Base-by-base conservation (phyloP, 2,113 vertebrate genomes). In the Salvelinus alpinus region DNA sequence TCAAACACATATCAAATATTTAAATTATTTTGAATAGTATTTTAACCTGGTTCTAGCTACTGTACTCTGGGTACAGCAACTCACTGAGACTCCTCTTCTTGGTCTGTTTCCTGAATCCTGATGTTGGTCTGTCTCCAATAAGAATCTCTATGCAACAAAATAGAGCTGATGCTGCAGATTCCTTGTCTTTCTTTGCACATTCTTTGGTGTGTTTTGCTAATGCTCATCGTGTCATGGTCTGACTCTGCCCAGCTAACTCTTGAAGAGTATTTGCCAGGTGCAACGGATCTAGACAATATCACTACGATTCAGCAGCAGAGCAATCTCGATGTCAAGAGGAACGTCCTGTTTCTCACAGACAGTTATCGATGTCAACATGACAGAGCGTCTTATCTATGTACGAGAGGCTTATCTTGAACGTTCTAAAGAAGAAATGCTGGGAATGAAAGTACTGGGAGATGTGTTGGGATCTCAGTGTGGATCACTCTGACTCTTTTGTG, bases 111-210 rank as follows among this genome's bases (percentile, higher is more conserved):
- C 66, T 68, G 64, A 66, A 22, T 54, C 8, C 18, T 62, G n/a
- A 22, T 22, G 5, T 60, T 60, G 38, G 62, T 25, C 7, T 27
- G 20, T 20, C 31, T 47, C 38, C 47, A 67, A 24, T 22, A 25
- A 65, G 12, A 7, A 20, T 48, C 18, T 60, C 62, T 48, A 20
- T 70, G 64, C 64, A 38, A 22, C 16, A 13, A 13, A 70, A 51
- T 57, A 54, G 14, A 44, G 44, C 66, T 64, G 66, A 70, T 27
- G 18, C 59, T 44, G 31, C 20, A 25, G 20, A 70, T 64, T 77
- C 38, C 9, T 9, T 14, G 9, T n/a, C 25, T 25, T 54, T 77
- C 62, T 51, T 16, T 16, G n/a, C 64, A 57, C 47, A 68, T 57
- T 34, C 38, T 38, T 64, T 47, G 24, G 25, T 3, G 73, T 57